Percentiles rank a stretch among this genome's conserved stretches.
These are phyloP conservation scores for Rhinogobio ventralis DNA, from an alignment of 2,797 vertebrate species.

Conservation along the genomic window DNA sequence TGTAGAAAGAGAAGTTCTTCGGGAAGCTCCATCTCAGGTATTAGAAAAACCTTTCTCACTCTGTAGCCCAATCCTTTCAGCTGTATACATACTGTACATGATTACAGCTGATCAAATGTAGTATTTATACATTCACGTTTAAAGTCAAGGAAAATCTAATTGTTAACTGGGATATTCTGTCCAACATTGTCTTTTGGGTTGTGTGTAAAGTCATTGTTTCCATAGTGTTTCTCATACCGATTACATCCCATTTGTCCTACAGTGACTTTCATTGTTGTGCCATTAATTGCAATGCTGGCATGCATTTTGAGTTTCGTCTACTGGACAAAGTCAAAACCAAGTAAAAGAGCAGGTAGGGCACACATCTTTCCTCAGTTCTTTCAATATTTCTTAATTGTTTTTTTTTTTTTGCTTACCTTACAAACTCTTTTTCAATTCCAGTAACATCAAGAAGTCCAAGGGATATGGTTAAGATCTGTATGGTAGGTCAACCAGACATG, in stretches of 20 bases:
- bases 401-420: background rate
- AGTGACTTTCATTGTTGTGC: background rate
- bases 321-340: background rate
- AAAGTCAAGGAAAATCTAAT: background rate
- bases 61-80: background rate
- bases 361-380: background rate
- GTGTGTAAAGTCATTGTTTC: background rate
- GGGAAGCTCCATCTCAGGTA: constrained; percentile 57
- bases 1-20: constrained; percentile 66
- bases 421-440: constrained; percentile 18
- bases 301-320: background rate
- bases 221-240: background rate
- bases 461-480: constrained; percentile 32
- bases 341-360: constrained; percentile 50
- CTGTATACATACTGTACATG: background rate
- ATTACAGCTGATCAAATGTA: background rate
- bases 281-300: background rate
- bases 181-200: background rate
- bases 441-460: constrained; percentile 28
- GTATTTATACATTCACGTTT: background rate
- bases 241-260: constrained; percentile 23
- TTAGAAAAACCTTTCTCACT: background rate
- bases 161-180: background rate
- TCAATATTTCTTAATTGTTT: background rate
- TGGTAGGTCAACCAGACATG: constrained; percentile 6